phyloP scores from a whole-genome alignment of 2,113 vertebrate genomes.

The Tapirus terrestris region DNA sequence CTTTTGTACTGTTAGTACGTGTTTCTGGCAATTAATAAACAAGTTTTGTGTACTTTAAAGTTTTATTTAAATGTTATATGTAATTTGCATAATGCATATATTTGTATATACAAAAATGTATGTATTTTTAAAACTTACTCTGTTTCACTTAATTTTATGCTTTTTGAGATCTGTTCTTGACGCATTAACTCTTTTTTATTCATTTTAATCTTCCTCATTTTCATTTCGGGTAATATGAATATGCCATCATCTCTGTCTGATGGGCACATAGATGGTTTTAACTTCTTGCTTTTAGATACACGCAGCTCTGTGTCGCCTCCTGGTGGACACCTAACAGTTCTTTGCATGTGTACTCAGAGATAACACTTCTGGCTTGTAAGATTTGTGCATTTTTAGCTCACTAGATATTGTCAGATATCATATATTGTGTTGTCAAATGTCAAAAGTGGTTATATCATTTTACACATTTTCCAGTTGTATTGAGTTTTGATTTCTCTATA shows the following conservation, averaged over 20 bases:
- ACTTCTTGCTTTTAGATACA: neutral
- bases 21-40: neutral
- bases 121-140: neutral
- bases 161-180: neutral
- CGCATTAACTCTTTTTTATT: neutral
- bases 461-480: neutral
- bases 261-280: neutral
- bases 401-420: neutral
- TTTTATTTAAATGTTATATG: neutral
- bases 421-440: neutral
- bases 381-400: neutral
- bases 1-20: neutral
- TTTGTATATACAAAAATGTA: neutral
- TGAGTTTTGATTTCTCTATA: neutral
- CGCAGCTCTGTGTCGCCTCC: too few relatives aligned
- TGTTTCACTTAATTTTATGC: neutral
- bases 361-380: neutral
- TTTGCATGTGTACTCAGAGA: neutral
- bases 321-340: neutral
- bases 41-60: neutral
- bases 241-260: neutral
- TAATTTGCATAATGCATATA: neutral
- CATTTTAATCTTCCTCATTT: neutral
- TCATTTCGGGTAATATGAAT: neutral
- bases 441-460: neutral